Evolutionary conservation across 92 coral and sea anemone genomes (phyloP).

Genomic region (Plumapathes pennacea): DNA sequence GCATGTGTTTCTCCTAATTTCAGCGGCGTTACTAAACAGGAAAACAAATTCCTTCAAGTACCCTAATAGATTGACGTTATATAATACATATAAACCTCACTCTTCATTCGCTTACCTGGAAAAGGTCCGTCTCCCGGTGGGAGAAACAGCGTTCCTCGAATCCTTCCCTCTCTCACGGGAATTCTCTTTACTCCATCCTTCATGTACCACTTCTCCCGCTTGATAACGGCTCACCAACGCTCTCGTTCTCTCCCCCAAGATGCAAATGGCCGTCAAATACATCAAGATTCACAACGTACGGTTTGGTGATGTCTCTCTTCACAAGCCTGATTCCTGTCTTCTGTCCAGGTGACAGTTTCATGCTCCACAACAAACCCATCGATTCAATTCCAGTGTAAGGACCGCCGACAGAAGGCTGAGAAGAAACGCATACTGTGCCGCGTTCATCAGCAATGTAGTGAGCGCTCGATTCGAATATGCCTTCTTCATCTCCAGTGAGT

Average conservation of each 20-base stretch:
- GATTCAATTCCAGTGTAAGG: slow-evolving; percentile 54
- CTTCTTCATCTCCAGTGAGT: slow-evolving; percentile 25
- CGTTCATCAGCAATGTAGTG: slow-evolving; percentile 11
- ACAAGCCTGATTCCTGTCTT: slow-evolving; percentile 46
- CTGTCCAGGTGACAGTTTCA: slow-evolving; percentile 43
- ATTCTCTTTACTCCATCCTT: slow-evolving; percentile 41
- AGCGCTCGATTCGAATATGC: slow-evolving; percentile 8
- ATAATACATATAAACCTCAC: no score
- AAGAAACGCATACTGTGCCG: slow-evolving; percentile 7
- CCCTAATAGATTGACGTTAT: no score
- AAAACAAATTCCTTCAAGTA: no score
- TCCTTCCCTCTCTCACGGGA: slow-evolving; percentile 40
- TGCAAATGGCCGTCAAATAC: slow-evolving; percentile 46
- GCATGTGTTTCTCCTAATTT: no score
- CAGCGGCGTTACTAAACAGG: no score
- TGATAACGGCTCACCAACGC: slow-evolving; percentile 4
- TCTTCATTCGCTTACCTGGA: slow-evolving; percentile 75
- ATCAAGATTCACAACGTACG: slow-evolving; percentile 48
- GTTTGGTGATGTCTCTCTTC: slow-evolving; percentile 67
- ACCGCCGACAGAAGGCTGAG: slow-evolving; percentile 41
- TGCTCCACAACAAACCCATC: slow-evolving; percentile 74
- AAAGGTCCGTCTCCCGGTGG: slow-evolving; percentile 58
- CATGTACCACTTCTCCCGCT: slow-evolving; percentile 35
- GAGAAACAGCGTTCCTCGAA: slow-evolving; percentile 56
- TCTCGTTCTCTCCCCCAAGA: slow-evolving; percentile 3